Percentiles rank a stretch among this genome's conserved stretches.
Evolutionary conservation across 2,113 vertebrate genomes (phyloP).

Genomic region (Ochotona curzoniae): DNA sequence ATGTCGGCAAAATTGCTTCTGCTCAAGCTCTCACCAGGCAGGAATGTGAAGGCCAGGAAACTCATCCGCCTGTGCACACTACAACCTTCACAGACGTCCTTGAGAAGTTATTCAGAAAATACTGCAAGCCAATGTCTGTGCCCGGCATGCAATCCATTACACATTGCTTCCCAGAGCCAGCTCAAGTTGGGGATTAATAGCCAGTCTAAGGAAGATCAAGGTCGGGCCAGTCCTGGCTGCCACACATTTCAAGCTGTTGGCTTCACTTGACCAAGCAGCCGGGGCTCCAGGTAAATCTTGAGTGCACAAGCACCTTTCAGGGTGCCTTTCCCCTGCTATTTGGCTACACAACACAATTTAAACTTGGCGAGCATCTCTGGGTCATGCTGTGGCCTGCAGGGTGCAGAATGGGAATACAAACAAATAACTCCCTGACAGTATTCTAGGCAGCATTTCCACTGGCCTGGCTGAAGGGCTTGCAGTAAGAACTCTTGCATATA

Average conservation of each 20-base stretch:
- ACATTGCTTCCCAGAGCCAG: not conserved
- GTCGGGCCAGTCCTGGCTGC: not conserved
- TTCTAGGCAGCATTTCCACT: not conserved
- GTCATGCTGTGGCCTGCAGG: not conserved
- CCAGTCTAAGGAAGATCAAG: constrained; percentile 33
- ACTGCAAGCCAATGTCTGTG: not conserved
- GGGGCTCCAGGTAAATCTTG: not conserved
- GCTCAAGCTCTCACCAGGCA: not conserved
- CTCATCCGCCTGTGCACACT: not conserved
- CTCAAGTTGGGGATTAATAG: not conserved
- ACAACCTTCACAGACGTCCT: constrained; percentile 33
- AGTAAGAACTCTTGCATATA: not conserved
- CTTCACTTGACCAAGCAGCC: not conserved
- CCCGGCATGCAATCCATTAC: constrained; percentile 42
- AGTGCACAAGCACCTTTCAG: not conserved
- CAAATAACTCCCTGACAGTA: accelerated
- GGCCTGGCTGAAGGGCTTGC: not conserved
- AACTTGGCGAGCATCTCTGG: not conserved
- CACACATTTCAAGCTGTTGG: not conserved
- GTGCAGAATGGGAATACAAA: not conserved
- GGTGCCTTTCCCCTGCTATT: not conserved
- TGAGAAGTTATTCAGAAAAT: not conserved
- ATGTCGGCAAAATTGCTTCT: not conserved
- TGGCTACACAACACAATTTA: not conserved
- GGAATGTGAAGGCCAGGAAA: not conserved